Evolutionary conservation across 2,797 vertebrate genomes (phyloP).

Genomic region (Poecilia picta): DNA sequence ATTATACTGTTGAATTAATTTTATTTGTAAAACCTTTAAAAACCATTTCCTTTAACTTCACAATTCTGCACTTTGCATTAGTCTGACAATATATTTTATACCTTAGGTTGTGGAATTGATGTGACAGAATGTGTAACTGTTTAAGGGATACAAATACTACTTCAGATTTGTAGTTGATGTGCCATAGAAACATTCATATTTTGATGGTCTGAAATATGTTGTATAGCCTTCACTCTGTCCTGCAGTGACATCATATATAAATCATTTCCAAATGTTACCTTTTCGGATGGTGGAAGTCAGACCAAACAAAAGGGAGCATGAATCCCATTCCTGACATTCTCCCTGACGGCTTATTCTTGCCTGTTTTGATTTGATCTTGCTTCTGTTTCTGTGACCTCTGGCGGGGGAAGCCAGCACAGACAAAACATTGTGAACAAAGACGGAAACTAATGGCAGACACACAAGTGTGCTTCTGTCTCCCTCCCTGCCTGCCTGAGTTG

Average conservation of each 20-base stretch:
- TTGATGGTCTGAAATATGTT: background rate
- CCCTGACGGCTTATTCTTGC: conserved; percentile 16
- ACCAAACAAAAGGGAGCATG: conserved; percentile 12
- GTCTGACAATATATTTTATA: background rate
- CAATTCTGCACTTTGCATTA: background rate
- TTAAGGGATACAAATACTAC: background rate
- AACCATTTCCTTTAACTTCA: background rate
- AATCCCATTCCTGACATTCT: background rate
- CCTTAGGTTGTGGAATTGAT: background rate
- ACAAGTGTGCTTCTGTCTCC: conserved; percentile 65
- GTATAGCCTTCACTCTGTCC: background rate
- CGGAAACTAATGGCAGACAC: conserved; percentile 40
- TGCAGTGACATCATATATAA: background rate
- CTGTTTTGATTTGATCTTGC: conserved; percentile 51
- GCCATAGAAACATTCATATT: background rate
- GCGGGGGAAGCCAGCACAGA: conserved; percentile 52
- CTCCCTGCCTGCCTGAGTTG: conserved; percentile 17
- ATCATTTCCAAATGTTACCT: background rate
- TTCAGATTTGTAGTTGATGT: background rate
- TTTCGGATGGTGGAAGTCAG: conserved; percentile 3
- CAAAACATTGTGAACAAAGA: conserved; percentile 73
- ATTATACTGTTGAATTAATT: background rate
- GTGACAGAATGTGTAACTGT: background rate
- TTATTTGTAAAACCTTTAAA: background rate
- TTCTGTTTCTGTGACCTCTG: conserved; percentile 65